Evolutionary conservation across 1,140 invertebrate genomes (phyloP).

Genomic region (Sminthurides bifidus): DNA sequence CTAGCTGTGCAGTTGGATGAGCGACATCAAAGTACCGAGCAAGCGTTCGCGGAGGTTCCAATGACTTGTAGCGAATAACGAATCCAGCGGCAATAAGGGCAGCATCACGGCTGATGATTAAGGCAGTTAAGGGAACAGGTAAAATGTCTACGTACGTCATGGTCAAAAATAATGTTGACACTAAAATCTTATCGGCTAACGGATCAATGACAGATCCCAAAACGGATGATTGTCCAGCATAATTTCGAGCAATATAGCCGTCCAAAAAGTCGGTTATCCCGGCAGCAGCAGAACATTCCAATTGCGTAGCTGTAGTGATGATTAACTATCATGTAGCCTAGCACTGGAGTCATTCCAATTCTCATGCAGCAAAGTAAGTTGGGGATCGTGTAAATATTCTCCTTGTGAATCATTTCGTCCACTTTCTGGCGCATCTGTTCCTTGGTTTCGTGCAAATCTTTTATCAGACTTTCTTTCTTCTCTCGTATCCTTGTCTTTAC

Average conservation of each 20-base stretch:
- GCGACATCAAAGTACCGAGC: constrained; percentile 50
- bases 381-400: constrained; percentile 87
- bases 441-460: constrained; percentile 54
- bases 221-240: constrained; percentile 77
- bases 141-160: constrained; percentile 58
- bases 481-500: constrained; percentile 45
- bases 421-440: constrained; percentile 47
- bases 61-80: constrained; percentile 76
- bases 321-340: constrained; percentile 71
- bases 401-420: constrained; percentile 57
- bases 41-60: constrained; percentile 81
- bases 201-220: constrained; percentile 94
- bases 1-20: constrained; percentile 76
- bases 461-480: constrained; percentile 47
- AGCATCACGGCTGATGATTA: constrained; percentile 74
- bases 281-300: constrained; percentile 58
- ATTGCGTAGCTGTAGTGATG: constrained; percentile 60
- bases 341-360: constrained; percentile 69
- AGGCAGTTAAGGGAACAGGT: constrained; percentile 56
- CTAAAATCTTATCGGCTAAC: constrained; percentile 89
- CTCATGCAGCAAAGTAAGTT: constrained; percentile 75
- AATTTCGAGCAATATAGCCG: constrained; percentile 89
- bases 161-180: constrained; percentile 75
- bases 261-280: constrained; percentile 78
- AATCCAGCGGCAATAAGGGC: constrained; percentile 68